Conservation (phyloP, 2,888 invertebrate genomes). For the Coenonympha glycerion region DNA sequence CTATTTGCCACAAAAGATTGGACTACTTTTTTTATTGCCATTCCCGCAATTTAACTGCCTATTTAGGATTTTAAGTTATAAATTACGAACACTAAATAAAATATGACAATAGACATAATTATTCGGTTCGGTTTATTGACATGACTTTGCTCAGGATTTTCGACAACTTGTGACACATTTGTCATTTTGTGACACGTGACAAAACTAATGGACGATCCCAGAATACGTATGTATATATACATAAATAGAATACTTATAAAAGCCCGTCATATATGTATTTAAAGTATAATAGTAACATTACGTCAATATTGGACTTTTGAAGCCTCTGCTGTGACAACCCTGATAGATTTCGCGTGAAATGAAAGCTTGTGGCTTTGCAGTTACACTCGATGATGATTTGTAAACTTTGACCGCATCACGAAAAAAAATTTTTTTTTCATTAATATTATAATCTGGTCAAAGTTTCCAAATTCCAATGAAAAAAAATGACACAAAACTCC, state of each 20-base stretch:
- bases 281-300: background rate
- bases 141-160: background rate
- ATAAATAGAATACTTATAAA: constrained; percentile 33
- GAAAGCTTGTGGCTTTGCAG: constrained; percentile 64
- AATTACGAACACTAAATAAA: too few relatives aligned
- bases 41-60: too few relatives aligned
- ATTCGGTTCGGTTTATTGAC: too few relatives aligned
- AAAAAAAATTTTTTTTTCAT: too few relatives aligned
- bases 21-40: too few relatives aligned
- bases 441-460: too few relatives aligned
- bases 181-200: background rate
- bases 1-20: background rate
- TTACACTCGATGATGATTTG: constrained; percentile 32
- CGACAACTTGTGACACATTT: background rate
- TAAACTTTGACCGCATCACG: too few relatives aligned
- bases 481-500: too few relatives aligned
- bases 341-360: constrained; percentile 34
- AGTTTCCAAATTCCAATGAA: too few relatives aligned
- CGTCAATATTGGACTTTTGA: constrained; percentile 71
- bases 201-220: constrained; percentile 11
- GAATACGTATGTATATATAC: constrained; percentile 26
- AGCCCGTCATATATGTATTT: constrained; percentile 32
- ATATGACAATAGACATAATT: background rate
- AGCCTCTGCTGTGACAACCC: constrained; percentile 36
- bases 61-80: too few relatives aligned